Base-by-base conservation (phyloP, 2,113 vertebrate genomes). In the Nothoprocta pentlandii region DNA sequence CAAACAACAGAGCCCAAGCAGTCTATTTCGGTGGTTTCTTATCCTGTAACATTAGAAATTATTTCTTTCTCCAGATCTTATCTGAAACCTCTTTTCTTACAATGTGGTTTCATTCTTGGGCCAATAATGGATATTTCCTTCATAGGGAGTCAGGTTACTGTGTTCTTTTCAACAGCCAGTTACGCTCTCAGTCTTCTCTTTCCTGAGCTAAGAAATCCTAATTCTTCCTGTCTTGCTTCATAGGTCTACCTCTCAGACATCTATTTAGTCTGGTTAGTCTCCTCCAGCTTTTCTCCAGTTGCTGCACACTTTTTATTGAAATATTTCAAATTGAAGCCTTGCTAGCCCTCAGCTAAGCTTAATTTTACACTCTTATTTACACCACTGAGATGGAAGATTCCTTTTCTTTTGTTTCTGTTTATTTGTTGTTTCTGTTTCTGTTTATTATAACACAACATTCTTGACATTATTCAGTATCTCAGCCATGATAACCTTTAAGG, bases 61-160 rank as follows among this genome's bases (percentile, higher is more conserved):
- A 7, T 5, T 74, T 61, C 63, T 58, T 10, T 12, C 25, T 3
- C n/a, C 58, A 26, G 28, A 44, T 77, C 14, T 83, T 36, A 83
- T 53, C 73, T 74, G 9, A 62, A 17, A 32, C 54, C 28, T 69
- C 25, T 10, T 76, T 41, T 83, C 79, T 76, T 56, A 10, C 44
- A 73, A 22, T 15, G 12, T 36, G n/a, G 25, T 11, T 2, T 16
- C 4, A 14, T 20, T 85, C 39, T 34, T 36, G 36, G 44, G 22
- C 41, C 39, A 23, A 0, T 30, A 36, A n/a, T 26, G 53, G 25
- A 20, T 58, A 19, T n/a, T 3, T 49, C 16, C 10, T 3, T 25
- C 17, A 11, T 0, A 69, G 21, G 10, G 19, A 71, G 64, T 36
- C 13, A 54, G 7, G 14, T 41, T n/a, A 12, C 21, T 47, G 20